Percentiles rank a stretch among this genome's conserved stretches.
Conservation (phyloP, 2,888 invertebrate genomes). For the Merodon equestris region DNA sequence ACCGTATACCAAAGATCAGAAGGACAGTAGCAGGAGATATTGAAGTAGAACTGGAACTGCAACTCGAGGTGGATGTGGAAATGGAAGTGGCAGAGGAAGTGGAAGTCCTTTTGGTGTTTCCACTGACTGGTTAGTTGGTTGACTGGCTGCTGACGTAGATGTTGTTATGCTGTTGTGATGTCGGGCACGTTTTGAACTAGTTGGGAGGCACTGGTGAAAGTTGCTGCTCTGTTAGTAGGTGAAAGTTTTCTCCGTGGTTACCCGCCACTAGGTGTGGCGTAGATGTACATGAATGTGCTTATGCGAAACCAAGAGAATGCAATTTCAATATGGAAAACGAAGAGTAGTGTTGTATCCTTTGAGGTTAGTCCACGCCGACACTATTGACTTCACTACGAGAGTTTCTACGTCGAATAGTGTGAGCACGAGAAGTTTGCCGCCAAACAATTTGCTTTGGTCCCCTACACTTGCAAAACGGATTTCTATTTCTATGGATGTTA, state of each 20-base stretch:
- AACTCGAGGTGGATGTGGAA: constrained; percentile 1
- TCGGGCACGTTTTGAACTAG: constrained; percentile 57
- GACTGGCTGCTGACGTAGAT: constrained; percentile 4
- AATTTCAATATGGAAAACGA: constrained; percentile 56
- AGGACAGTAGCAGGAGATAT: too few species aligned
- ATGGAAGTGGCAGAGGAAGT: neutral
- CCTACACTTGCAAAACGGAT: constrained; percentile 35
- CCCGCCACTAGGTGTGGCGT: too few species aligned
- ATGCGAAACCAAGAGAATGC: constrained; percentile 60
- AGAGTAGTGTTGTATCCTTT: constrained; percentile 1
- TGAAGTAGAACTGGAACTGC: too few species aligned
- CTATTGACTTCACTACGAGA: too few species aligned
- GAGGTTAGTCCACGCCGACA: neutral
- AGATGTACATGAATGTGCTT: neutral
- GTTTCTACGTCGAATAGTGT: too few species aligned
- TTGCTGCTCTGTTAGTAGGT: constrained; percentile 48
- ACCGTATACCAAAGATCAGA: constrained; percentile 14
- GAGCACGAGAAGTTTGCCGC: constrained; percentile 31
- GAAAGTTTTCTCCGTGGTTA: constrained; percentile 63
- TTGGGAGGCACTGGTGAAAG: constrained; percentile 13
- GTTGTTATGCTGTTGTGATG: constrained; percentile 5
- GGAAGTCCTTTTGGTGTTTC: too few species aligned
- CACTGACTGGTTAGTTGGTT: too few species aligned
- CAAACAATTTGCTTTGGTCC: constrained; percentile 48
- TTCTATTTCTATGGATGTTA: neutral